Percentiles rank a stretch among this genome's conserved stretches.
Evolutionary conservation across 2,888 invertebrate species (phyloP).

Genomic region (Galerucella calmariensis): DNA sequence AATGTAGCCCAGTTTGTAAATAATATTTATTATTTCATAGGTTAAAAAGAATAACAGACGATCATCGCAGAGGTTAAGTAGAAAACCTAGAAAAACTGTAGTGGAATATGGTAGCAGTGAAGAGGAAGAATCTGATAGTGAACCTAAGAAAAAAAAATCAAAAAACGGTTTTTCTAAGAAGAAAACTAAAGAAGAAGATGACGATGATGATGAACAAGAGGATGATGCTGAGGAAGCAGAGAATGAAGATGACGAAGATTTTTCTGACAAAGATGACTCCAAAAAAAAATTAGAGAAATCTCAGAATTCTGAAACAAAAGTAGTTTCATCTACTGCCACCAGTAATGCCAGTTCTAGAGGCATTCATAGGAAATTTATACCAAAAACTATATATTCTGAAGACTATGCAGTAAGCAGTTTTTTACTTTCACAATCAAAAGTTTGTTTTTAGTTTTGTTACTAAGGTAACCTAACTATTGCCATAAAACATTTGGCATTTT

Average conservation of each 20-base stretch:
- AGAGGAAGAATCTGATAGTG: conserved; percentile 43
- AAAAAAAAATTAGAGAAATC: conserved; percentile 43
- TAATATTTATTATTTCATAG: conserved; percentile 13
- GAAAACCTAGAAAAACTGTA: conserved; percentile 55
- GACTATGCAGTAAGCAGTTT: conserved; percentile 50
- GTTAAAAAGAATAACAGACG: conserved; percentile 55
- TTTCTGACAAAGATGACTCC: conserved; percentile 24
- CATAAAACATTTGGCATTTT: too few species aligned
- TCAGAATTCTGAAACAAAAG: conserved; percentile 38
- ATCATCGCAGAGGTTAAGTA: conserved; percentile 55
- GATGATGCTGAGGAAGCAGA: conserved; percentile 24
- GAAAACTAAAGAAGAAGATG: conserved; percentile 29
- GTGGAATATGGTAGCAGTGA: conserved; percentile 45
- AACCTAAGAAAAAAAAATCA: conserved; percentile 44
- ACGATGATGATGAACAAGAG: conserved; percentile 38
- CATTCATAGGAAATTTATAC: conserved; percentile 49
- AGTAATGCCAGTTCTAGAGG: conserved; percentile 37
- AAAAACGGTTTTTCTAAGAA: conserved; percentile 44
- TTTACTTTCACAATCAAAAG: background rate
- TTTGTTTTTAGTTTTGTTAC: too few species aligned
- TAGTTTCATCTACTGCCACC: conserved; percentile 36
- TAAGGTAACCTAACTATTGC: too few species aligned
- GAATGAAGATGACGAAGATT: conserved; percentile 41
- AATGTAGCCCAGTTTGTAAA: background rate
- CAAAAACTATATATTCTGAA: conserved; percentile 52